These are phyloP conservation scores for Paradisaea rubra DNA, from an alignment of 2,113 vertebrate species.

Conservation along the genomic window DNA sequence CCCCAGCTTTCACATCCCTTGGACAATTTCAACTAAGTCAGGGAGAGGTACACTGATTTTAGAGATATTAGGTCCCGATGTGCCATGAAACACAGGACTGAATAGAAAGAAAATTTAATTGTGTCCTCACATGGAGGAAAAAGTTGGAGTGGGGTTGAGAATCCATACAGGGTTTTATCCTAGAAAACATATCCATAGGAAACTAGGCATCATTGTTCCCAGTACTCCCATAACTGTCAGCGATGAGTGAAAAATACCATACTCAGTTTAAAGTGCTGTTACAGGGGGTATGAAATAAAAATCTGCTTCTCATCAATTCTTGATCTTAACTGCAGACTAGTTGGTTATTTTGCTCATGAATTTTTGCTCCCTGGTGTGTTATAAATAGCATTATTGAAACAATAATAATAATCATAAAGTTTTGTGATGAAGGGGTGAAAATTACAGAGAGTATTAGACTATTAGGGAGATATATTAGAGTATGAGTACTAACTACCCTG, in stretches of 20 bases:
- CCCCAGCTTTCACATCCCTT: not conserved
- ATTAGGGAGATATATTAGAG: not conserved
- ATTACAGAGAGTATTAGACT: constrained; percentile 22
- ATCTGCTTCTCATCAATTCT: constrained; percentile 54
- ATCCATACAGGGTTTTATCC: not conserved
- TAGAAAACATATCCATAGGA: constrained; percentile 30
- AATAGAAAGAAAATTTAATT: not conserved
- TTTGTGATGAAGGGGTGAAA: constrained; percentile 18
- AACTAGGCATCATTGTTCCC: constrained; percentile 24
- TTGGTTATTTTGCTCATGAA: constrained; percentile 29
- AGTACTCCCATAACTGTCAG: constrained; percentile 14
- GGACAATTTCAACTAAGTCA: not conserved
- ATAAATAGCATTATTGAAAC: constrained; percentile 49
- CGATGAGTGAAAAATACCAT: constrained; percentile 12
- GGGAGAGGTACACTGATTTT: not conserved
- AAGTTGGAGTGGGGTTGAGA: not conserved
- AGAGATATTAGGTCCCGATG: not conserved
- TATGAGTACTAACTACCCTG: not conserved
- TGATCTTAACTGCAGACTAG: constrained; percentile 17
- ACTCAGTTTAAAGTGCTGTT: constrained; percentile 17
- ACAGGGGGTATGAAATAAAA: constrained; percentile 45
- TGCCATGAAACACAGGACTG: not conserved
- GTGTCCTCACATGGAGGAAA: not conserved
- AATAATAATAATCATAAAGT: constrained; percentile 44
- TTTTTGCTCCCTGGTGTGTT: constrained; percentile 27